phyloP scores from a whole-genome alignment of 2,888 invertebrate genomes.

The Gryllus longicercus region DNA sequence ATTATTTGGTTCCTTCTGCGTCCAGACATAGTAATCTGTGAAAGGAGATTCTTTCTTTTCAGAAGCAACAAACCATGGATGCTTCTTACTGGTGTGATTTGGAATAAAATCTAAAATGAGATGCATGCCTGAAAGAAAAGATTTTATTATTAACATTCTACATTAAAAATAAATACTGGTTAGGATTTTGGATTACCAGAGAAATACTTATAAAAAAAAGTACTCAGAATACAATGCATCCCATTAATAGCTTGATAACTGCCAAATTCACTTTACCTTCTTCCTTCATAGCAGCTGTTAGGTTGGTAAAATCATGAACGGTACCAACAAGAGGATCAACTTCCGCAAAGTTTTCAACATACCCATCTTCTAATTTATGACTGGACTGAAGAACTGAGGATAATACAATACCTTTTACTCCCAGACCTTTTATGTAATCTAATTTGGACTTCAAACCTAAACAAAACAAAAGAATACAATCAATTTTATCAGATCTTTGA shows the following conservation, averaged over 20 bases:
- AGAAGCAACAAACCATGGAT: constrained; percentile 70
- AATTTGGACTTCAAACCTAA: constrained; percentile 48
- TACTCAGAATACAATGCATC: too few relatives aligned
- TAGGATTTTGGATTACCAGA: too few relatives aligned
- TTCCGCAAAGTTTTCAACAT: constrained; percentile 49
- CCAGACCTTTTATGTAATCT: constrained; percentile 52
- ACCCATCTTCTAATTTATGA: constrained; percentile 59
- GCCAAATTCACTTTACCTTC: neutral
- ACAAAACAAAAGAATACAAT: neutral
- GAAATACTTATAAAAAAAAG: too few relatives aligned
- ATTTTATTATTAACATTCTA: neutral
- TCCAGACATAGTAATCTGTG: constrained; percentile 78
- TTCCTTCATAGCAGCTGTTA: neutral
- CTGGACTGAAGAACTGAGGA: constrained; percentile 53
- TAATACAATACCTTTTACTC: constrained; percentile 65
- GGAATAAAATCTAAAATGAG: constrained; percentile 74
- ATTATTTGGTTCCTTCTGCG: constrained; percentile 55
- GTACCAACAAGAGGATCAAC: neutral
- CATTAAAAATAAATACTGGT: too few relatives aligned
- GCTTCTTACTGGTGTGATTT: constrained; percentile 64
- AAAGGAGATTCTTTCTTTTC: constrained; percentile 58
- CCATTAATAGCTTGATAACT: too few relatives aligned
- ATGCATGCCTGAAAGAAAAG: constrained; percentile 40
- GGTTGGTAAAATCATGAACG: neutral
- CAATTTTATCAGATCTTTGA: neutral